These are phyloP conservation scores for Chirona hameri DNA, from an alignment of 2,888 invertebrate species.

Conservation along the genomic window DNA sequence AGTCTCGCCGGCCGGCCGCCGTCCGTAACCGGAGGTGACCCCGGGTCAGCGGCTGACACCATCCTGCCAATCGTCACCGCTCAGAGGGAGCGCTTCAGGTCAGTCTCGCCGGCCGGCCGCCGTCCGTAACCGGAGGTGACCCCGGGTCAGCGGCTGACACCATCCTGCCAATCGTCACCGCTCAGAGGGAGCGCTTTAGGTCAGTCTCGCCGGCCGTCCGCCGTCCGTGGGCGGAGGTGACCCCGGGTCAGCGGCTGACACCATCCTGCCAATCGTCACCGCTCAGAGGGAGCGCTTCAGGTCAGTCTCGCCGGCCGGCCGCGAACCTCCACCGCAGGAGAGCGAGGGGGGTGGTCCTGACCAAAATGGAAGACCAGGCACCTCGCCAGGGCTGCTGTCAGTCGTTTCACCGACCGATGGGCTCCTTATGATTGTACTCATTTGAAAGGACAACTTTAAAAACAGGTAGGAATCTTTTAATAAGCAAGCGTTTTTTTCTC, in stretches of 20 bases:
- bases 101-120: constrained; percentile 44
- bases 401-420: no score
- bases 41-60: constrained; percentile 29
- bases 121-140: constrained; percentile 42
- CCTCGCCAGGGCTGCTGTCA: no score
- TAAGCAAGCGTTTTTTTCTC: no score
- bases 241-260: constrained; percentile 34
- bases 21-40: constrained; percentile 46
- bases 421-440: no score
- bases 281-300: constrained; percentile 53
- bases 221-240: constrained; percentile 43
- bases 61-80: constrained; percentile 52
- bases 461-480: no score
- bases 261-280: constrained; percentile 50
- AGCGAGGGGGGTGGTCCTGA: no score
- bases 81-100: constrained; percentile 47
- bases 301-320: constrained; percentile 43
- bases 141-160: constrained; percentile 35
- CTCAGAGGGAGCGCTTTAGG: constrained; percentile 53
- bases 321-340: no score
- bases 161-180: constrained; percentile 51
- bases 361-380: no score
- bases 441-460: no score
- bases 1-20: constrained; percentile 44
- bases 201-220: constrained; percentile 43